phyloP scores from a whole-genome alignment of 2,888 invertebrate genomes.

The Urechis unicinctus region DNA sequence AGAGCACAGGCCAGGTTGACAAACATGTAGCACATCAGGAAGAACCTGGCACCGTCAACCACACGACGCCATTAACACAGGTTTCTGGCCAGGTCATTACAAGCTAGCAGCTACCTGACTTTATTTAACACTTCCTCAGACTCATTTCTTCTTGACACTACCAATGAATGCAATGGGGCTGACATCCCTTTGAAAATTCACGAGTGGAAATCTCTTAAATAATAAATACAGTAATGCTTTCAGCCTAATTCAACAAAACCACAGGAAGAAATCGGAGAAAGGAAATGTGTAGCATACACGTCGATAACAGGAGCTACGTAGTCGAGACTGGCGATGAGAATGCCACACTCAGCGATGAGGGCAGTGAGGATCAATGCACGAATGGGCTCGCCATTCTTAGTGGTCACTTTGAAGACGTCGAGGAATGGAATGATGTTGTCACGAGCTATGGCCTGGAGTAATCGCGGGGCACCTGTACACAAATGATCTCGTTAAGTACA shows the following conservation, averaged over 20 bases:
- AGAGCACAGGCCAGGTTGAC: conserved; percentile 95
- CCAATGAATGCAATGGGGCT: too few species aligned
- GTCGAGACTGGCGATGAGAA: conserved; percentile 88
- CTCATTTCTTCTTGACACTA: too few species aligned
- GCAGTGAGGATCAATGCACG: conserved; percentile 78
- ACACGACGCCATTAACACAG: too few species aligned
- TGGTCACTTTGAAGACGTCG: conserved; percentile 76
- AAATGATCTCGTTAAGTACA: too few species aligned
- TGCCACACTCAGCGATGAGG: conserved; percentile 54
- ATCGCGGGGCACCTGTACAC: conserved; percentile 51
- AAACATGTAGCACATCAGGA: conserved; percentile 98
- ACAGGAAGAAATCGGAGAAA: background rate
- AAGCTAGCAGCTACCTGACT: too few species aligned
- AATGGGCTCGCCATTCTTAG: conserved; percentile 87
- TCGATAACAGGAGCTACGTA: conserved; percentile 88
- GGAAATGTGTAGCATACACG: conserved; percentile 57
- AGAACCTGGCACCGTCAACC: conserved; percentile 68
- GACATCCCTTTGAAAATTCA: too few species aligned
- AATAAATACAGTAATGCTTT: too few species aligned
- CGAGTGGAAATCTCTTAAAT: too few species aligned
- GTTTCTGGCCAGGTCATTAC: too few species aligned
- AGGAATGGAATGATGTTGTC: conserved; percentile 94
- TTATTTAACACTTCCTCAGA: too few species aligned
- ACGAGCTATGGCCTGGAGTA: conserved; percentile 84
- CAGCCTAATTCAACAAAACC: background rate